phyloP scores from a whole-genome alignment of 2,888 invertebrate species.

The Willowsia nigromaculata region DNA sequence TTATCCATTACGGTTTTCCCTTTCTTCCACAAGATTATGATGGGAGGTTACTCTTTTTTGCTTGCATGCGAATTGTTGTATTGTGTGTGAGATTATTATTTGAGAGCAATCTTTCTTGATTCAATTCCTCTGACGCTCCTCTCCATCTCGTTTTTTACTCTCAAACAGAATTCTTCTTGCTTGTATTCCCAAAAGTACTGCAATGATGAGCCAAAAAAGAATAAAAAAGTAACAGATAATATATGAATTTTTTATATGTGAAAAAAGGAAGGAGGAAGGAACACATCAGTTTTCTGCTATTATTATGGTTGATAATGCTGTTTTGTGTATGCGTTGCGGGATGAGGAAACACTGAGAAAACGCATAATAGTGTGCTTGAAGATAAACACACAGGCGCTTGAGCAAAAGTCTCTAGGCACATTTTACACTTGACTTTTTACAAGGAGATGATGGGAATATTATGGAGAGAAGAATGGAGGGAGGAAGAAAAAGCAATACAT shows the following conservation, averaged over 20 bases:
- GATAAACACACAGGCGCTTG: neutral
- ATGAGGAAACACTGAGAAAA: no score
- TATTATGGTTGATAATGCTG: neutral
- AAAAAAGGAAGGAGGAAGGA: neutral
- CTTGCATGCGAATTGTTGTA: conserved; percentile 11
- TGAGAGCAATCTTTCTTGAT: neutral
- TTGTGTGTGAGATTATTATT: neutral
- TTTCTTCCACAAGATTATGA: neutral
- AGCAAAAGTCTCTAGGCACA: neutral
- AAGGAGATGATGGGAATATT: neutral
- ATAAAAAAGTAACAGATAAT: neutral
- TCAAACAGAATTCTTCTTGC: neutral
- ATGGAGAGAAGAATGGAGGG: neutral
- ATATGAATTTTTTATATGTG: neutral
- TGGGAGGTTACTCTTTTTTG: neutral
- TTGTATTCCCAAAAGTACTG: neutral
- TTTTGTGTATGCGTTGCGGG: neutral
- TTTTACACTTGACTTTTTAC: conserved; percentile 41
- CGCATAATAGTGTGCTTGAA: neutral
- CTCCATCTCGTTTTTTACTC: neutral
- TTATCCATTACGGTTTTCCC: conserved; percentile 1
- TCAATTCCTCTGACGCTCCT: neutral
- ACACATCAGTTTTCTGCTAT: neutral
- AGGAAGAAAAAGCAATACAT: neutral
- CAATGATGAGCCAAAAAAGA: neutral